phyloP scores from a whole-genome alignment of 1,140 invertebrate genomes.

The Copidosoma floridanum region DNA sequence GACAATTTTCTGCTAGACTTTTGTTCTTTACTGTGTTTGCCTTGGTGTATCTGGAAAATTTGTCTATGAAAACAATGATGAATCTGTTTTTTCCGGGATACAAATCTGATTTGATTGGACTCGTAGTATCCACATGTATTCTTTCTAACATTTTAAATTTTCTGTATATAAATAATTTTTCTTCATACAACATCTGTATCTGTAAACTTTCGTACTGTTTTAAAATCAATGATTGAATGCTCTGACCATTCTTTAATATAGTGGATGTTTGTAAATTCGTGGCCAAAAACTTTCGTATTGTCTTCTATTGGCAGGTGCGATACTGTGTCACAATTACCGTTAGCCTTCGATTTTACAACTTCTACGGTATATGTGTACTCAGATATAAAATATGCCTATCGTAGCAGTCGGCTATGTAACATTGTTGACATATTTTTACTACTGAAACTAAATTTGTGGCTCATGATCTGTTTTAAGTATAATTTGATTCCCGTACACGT shows the following conservation, averaged over 20 bases:
- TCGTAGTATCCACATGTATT: constrained; percentile 28
- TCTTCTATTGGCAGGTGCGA: background rate
- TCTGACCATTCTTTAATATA: background rate
- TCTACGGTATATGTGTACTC: constrained; percentile 5
- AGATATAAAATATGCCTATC: constrained; percentile 28
- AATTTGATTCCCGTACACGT: constrained; percentile 50
- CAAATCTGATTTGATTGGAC: constrained; percentile 19
- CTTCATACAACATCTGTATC: too few species aligned
- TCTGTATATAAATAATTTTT: background rate
- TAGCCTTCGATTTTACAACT: background rate
- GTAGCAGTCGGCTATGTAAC: constrained; percentile 2
- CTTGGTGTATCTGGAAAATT: constrained; percentile 16
- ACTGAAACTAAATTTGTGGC: constrained; percentile 44
- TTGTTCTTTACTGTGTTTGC: constrained; percentile 20
- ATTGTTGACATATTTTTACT: constrained; percentile 27
- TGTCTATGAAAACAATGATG: constrained; percentile 21
- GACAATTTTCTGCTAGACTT: constrained; percentile 18
- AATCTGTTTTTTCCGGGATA: constrained; percentile 20
- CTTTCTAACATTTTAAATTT: too few species aligned
- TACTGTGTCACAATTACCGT: too few species aligned
- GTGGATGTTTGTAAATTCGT: background rate
- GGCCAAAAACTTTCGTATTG: background rate
- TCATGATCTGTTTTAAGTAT: constrained; percentile 47
- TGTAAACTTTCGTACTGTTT: too few species aligned
- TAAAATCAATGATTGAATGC: too few species aligned